Evolutionary conservation across 2,113 vertebrate species (phyloP).

Genomic region (Ivindomyrus marchei): DNA sequence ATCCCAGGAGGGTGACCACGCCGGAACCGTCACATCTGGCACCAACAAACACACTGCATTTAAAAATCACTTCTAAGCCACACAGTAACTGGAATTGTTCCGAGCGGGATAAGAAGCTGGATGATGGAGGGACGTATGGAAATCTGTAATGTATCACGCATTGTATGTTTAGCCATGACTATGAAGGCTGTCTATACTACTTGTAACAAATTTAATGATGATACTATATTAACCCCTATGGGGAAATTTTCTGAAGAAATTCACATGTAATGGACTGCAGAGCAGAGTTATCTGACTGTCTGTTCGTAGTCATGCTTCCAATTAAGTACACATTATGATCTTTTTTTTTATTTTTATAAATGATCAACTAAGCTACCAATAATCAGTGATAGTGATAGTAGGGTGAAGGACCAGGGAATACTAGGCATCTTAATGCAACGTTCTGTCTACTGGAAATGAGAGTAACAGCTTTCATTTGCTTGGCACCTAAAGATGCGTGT

Average conservation of each 20-base stretch:
- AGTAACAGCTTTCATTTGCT: not conserved
- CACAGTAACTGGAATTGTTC: not conserved
- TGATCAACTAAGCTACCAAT: not conserved
- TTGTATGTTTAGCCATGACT: not conserved
- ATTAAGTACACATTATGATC: not conserved
- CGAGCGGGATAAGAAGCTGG: not conserved
- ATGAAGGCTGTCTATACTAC: not conserved
- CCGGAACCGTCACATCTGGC: not conserved
- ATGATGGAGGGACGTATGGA: not conserved
- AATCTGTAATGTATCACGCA: not conserved
- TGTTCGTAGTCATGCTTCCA: not conserved
- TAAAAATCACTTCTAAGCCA: not conserved
- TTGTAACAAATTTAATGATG: not conserved
- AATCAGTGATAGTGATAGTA: not conserved
- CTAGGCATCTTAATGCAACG: not conserved
- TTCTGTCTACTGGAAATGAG: not conserved
- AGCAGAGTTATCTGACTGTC: not conserved
- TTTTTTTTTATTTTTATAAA: not conserved
- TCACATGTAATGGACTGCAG: not conserved
- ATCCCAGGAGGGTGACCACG: not conserved
- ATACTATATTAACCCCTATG: not conserved
- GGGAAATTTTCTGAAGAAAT: not conserved
- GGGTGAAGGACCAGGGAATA: not conserved
- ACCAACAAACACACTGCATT: not conserved
- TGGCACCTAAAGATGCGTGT: not conserved